phyloP scores from a whole-genome alignment of 2,113 vertebrate species.

The Lonchura striata region DNA sequence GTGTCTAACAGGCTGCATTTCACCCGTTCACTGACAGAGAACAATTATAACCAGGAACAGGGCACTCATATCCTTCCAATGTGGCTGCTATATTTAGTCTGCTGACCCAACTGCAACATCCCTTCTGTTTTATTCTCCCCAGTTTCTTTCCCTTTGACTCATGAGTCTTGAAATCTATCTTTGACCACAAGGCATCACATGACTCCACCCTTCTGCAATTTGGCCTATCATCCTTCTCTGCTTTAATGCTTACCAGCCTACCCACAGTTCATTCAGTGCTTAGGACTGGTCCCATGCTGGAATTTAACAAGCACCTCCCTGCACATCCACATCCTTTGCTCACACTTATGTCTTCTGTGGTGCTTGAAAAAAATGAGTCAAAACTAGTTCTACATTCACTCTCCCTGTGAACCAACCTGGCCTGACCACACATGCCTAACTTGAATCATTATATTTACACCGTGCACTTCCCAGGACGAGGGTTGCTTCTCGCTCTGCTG shows the following conservation, averaged over 20 bases:
- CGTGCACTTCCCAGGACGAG: not conserved
- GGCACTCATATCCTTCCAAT: not conserved
- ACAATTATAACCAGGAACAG: not conserved
- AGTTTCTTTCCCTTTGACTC: slow-evolving; percentile 6
- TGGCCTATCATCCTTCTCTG: not conserved
- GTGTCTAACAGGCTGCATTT: not conserved
- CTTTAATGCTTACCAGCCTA: not conserved
- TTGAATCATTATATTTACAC: not conserved
- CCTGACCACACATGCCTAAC: not conserved
- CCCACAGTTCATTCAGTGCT: not conserved
- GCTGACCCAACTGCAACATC: not conserved
- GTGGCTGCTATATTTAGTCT: not conserved
- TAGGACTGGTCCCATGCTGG: not conserved
- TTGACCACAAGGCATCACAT: not conserved
- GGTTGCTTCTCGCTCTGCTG: accelerated
- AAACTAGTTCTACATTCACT: not conserved
- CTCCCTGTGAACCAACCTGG: not conserved
- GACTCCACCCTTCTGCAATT: not conserved
- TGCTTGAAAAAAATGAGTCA: not conserved
- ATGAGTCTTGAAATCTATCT: not conserved
- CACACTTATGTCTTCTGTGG: not conserved
- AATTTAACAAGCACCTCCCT: not conserved
- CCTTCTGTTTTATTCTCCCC: not conserved
- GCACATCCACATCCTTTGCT: not conserved
- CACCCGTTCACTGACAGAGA: not conserved